Percentiles rank a stretch among this genome's conserved stretches.
Evolutionary conservation across 2,888 invertebrate genomes (phyloP).

Genomic region (Alloplasta piceator): DNA sequence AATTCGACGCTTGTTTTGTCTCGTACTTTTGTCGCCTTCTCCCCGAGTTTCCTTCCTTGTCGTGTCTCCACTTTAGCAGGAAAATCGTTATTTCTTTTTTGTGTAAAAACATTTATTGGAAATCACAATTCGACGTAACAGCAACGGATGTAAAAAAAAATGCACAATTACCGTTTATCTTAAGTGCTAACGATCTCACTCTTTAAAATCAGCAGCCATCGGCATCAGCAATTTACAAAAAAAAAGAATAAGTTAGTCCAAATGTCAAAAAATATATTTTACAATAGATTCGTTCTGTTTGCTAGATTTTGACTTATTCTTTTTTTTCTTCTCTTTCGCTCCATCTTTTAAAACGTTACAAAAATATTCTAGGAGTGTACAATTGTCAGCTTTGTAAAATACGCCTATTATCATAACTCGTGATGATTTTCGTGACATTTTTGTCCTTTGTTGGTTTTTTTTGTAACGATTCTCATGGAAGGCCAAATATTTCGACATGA

Average conservation of each 20-base stretch:
- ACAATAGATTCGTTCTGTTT: slow-evolving; percentile 57
- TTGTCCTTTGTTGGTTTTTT: slow-evolving; percentile 15
- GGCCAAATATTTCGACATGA: slow-evolving; percentile 19
- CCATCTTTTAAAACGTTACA: slow-evolving; percentile 76
- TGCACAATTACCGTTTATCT: slow-evolving; percentile 69
- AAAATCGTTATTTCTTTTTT: too few species aligned
- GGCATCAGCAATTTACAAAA: slow-evolving; percentile 67
- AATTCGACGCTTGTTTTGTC: slow-evolving; percentile 25
- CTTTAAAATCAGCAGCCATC: slow-evolving; percentile 63
- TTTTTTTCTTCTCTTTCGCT: slow-evolving; percentile 8
- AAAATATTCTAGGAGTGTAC: slow-evolving; percentile 79
- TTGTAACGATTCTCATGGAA: slow-evolving; percentile 5
- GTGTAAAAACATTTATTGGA: slow-evolving; percentile 75
- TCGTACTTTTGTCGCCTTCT: slow-evolving; percentile 23
- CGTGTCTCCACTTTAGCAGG: too few species aligned
- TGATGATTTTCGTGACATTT: slow-evolving; percentile 23
- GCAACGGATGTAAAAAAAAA: slow-evolving; percentile 73
- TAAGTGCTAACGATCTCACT: slow-evolving; percentile 62
- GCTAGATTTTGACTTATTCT: slow-evolving; percentile 40
- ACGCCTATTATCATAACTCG: slow-evolving; percentile 36
- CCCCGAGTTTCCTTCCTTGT: not conserved
- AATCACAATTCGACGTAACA: slow-evolving; percentile 77
- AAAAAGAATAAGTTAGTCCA: slow-evolving; percentile 68
- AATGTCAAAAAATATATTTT: slow-evolving; percentile 72
- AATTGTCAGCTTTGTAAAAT: slow-evolving; percentile 69